phyloP scores from a whole-genome alignment of 37 sponge, comb jelly and placozoan genomes.

The Tethya wilhelma region DNA sequence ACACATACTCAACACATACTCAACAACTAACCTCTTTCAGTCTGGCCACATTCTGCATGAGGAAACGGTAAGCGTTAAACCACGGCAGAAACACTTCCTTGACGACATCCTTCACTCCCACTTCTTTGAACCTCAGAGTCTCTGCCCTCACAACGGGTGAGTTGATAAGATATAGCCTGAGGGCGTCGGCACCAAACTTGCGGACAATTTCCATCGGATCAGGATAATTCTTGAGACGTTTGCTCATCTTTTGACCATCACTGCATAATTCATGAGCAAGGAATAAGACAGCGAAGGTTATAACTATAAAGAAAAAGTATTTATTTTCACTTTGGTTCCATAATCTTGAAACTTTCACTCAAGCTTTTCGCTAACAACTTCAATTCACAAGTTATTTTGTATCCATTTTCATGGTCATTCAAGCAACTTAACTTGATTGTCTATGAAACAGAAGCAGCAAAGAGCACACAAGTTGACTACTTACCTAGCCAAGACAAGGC shows the following conservation, averaged over 20 bases:
- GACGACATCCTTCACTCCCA: constrained; percentile 92
- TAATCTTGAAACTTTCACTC: too few species aligned
- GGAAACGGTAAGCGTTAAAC: constrained; percentile 98
- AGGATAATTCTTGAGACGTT: constrained; percentile 98
- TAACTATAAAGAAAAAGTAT: neutral
- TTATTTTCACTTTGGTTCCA: too few species aligned
- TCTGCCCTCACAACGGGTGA: constrained; percentile 98
- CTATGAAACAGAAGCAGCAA: too few species aligned
- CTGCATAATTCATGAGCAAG: too few species aligned
- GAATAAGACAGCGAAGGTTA: neutral
- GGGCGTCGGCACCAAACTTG: constrained; percentile 93
- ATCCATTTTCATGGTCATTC: too few species aligned
- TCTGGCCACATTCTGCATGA: constrained; percentile 87
- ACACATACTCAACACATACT: neutral
- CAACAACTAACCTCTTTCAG: constrained; percentile 62
- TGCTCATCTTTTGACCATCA: constrained; percentile 98
- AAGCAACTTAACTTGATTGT: too few species aligned
- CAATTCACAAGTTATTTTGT: neutral
- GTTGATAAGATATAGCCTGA: constrained; percentile 93
- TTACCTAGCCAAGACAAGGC: constrained; percentile 91
- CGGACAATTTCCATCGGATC: constrained; percentile 90
- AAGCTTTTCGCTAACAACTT: neutral
- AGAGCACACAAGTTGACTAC: too few species aligned
- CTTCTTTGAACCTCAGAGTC: constrained; percentile 88
- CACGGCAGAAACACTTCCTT: constrained; percentile 99